Base-by-base conservation (phyloP, 2,113 vertebrate genomes). In the Kryptolebias marmoratus region DNA sequence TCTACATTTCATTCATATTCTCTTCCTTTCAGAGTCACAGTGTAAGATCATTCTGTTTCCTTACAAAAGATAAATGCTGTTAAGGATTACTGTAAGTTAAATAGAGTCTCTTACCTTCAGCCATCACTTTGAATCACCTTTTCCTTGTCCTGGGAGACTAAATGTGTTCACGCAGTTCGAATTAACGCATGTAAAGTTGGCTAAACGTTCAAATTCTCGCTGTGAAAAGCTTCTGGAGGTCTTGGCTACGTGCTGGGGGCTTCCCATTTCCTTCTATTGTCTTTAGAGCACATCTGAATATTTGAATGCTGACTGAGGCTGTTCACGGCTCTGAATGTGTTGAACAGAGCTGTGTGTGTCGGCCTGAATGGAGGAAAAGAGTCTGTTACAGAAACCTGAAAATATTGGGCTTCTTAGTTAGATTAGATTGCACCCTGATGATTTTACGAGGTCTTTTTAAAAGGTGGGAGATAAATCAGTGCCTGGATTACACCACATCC, bases 201-300 rank as follows among this genome's bases (percentile, higher is more conserved):
- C 45, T 75, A 14, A 0, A n/a, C 78, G 48, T 71, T 68, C 36
- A 54, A 50, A 56, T 86, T 36, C 0, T 56, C 57, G 55, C 45
- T 82, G 18, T 73, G 82, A 49, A 79, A 85, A 89, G 74, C 76
- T 63, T 88, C 82, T 90, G 86, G 83, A 85, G 59, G 60, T 68
- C 69, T 71, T 28, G 8, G 4, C 57, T 65, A 0, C 58, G 72
- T 57, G 52, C 48, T 16, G 64, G 88, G 81, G n/a, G 83, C 77
- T 87, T 92, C 90, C 90, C 83, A 88, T 86, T 92, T 92, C 90
- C 90, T 86, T 84, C 77, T 66, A 91, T 91, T 91, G 90, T 91
- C 68, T 85, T 71, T 48, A 30, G 78, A 63, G 79, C 74, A 58
- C 57, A 28, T 83, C 9, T 81, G 53, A 64, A 50, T 75, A 82